phyloP scores from a whole-genome alignment of 2,888 invertebrate genomes.

The Altica lythri region DNA sequence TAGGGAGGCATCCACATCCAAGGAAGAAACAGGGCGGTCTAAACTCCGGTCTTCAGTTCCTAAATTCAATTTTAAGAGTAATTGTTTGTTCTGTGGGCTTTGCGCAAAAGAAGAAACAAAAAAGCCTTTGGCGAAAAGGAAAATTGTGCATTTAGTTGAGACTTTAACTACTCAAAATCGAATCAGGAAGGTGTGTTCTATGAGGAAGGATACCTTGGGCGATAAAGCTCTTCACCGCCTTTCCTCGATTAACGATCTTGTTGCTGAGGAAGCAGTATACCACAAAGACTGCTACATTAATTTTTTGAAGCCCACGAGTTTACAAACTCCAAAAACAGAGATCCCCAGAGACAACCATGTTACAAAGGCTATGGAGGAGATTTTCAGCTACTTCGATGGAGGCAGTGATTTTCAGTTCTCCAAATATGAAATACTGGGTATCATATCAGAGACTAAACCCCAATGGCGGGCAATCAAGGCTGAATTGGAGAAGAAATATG shows the following conservation, averaged over 20 bases:
- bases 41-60: not conserved
- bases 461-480: no score
- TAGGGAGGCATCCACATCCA: not conserved
- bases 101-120: no score
- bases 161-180: not conserved
- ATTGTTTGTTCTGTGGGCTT: no score
- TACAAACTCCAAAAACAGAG: not conserved
- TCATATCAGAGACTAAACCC: no score
- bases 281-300: not conserved
- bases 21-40: not conserved
- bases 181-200: not conserved
- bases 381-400: no score
- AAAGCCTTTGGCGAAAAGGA: not conserved
- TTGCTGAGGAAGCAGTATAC: not conserved
- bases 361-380: not conserved
- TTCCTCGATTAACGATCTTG: not conserved
- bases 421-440: no score
- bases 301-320: not conserved
- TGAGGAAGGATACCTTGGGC: not conserved
- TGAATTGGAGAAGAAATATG: no score
- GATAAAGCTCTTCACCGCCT: not conserved
- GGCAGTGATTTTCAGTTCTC: no score
- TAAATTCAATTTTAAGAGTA: not conserved
- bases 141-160: not conserved
- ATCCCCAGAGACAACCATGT: not conserved